Evolutionary conservation across 2,113 vertebrate species (phyloP).

Genomic region (pig (Sus scrofa)): DNA sequence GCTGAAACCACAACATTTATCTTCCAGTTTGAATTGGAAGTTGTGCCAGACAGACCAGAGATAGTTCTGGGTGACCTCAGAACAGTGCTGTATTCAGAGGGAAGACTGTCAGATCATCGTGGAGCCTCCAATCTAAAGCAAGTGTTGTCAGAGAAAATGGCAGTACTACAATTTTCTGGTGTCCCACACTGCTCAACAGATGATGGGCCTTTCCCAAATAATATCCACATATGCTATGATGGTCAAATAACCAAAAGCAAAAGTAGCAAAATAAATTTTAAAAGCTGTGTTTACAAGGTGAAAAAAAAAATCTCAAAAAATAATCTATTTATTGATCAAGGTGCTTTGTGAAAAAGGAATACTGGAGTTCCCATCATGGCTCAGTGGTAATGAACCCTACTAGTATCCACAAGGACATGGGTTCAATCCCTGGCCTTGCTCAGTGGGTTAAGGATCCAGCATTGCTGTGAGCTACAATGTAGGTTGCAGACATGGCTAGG

Average conservation of each 20-base stretch:
- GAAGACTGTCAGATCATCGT: not conserved
- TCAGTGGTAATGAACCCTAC: too few species aligned
- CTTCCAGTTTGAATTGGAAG: not conserved
- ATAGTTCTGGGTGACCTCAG: constrained; percentile 22
- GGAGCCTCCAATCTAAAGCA: not conserved
- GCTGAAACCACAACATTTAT: not conserved
- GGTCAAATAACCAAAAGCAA: constrained; percentile 43
- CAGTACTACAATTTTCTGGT: not conserved
- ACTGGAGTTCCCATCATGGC: too few species aligned
- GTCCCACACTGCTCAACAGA: not conserved
- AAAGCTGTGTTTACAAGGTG: not conserved
- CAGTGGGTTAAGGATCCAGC: too few species aligned
- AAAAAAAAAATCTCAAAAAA: not conserved
- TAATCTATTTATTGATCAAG: constrained; percentile 11
- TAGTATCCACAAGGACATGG: too few species aligned
- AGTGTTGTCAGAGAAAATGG: not conserved
- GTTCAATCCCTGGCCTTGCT: too few species aligned
- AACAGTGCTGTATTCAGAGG: not conserved
- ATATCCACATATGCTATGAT: not conserved
- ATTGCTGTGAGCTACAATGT: too few species aligned
- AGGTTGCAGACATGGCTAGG: too few species aligned
- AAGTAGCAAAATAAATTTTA: constrained; percentile 13
- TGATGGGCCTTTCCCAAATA: not conserved
- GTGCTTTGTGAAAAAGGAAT: not conserved
- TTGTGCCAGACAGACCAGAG: not conserved